Conservation (phyloP, 2,888 invertebrate genomes). For the Cancer borealis region DNA sequence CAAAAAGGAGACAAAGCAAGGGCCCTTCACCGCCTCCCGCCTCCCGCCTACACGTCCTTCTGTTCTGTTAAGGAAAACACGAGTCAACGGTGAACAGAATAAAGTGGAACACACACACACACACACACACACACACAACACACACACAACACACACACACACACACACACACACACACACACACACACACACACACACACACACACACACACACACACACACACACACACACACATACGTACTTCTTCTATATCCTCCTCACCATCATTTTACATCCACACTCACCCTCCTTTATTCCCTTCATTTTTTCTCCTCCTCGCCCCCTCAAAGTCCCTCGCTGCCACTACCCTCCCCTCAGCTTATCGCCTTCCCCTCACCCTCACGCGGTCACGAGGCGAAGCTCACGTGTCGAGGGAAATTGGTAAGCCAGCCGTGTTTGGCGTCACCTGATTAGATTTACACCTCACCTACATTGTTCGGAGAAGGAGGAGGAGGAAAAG, state of each 20-base stretch:
- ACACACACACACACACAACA: no score
- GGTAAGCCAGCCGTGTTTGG: neutral
- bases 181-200: neutral
- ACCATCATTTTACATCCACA: neutral
- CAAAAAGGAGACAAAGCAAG: neutral
- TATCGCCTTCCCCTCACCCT: neutral
- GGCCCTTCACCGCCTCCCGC: neutral
- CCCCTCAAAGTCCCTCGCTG: neutral
- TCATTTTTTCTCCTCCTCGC: neutral
- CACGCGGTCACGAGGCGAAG: constrained; percentile 23
- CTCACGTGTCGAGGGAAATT: neutral
- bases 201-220: constrained; percentile 22
- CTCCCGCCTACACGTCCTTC: neutral
- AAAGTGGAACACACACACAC: neutral
- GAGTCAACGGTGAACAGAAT: neutral
- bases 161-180: no score
- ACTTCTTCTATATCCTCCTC: neutral
- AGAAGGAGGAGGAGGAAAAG: neutral
- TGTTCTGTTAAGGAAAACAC: neutral
- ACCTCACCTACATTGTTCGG: constrained; percentile 18
- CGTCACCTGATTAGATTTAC: constrained; percentile 29
- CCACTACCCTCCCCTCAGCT: neutral
- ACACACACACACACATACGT: neutral
- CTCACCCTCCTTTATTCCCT: neutral
- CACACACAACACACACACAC: no score